Evolutionary conservation across 2,888 invertebrate species (phyloP).

Genomic region (Sipha maydis): DNA sequence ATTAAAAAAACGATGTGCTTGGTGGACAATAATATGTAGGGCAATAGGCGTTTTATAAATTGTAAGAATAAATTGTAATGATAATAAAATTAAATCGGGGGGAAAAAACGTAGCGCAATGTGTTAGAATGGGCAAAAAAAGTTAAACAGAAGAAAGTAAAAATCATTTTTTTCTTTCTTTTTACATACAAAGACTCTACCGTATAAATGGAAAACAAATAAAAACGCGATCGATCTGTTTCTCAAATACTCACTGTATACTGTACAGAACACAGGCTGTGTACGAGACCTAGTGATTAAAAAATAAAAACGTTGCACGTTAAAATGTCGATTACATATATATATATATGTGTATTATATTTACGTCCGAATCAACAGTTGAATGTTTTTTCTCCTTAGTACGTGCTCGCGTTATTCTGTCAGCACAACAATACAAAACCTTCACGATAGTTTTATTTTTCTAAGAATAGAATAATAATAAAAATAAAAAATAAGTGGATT

Average conservation of each 20-base stretch:
- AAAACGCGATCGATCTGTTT: neutral
- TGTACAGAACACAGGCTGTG: neutral
- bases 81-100: neutral
- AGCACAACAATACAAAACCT: neutral
- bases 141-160: neutral
- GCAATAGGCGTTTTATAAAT: too few relatives aligned
- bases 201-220: neutral
- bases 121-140: too few relatives aligned
- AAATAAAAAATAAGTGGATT: neutral
- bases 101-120: neutral
- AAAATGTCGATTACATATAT: neutral
- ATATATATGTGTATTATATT: neutral
- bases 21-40: too few relatives aligned
- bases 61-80: neutral
- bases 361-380: slow-evolving; percentile 14
- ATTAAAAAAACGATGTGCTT: too few relatives aligned
- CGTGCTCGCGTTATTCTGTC: slow-evolving; percentile 31
- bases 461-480: neutral
- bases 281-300: neutral
- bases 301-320: slow-evolving; percentile 42
- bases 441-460: slow-evolving; percentile 22
- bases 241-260: neutral
- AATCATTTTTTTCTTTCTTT: neutral
- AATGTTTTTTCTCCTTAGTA: slow-evolving; percentile 24
- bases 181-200: neutral